Base-by-base conservation (phyloP, 2,113 vertebrate species). In the Aegotheles bennettii region DNA sequence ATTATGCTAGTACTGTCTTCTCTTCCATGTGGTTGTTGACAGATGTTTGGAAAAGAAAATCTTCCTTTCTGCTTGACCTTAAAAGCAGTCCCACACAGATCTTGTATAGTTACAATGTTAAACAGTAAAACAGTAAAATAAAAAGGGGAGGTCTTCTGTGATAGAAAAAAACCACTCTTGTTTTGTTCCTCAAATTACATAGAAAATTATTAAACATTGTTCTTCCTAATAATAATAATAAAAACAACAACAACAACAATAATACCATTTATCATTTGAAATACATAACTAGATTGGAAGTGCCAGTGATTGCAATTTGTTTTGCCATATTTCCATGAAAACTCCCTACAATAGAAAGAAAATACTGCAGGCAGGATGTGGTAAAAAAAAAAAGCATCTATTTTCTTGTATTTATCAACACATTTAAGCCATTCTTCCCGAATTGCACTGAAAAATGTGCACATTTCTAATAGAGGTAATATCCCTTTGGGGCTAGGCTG, bases 21-120 rank as follows among this genome's bases (percentile, higher is more conserved):
- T 96, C 78, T 96, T 96, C 79, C 89, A 57, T 95, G 87, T 85
- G 64, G 69, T 90, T 96, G 76, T 70, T 97, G 97, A 97, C 96
- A 97, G 94, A 97, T 96, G 93, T 92, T 95, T 89, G 79, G 74
- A 88, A 97, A 90, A 95, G 33, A 95, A 98, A 96, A 96, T 84
- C 76, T 95, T 95, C 89, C 85, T 96, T 96, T 95, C 93, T 94
- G 48, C 54, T 97, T 97, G 96, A 97, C 96, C 94, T 97, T 97
- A 97, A 97, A 96, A 95, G n/a, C 65, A 94, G 59, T 93, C 95
- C 93, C 89, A 92, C 45, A 33, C 47, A 65, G 50, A 86, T 76
- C 16, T 65, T 93, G 33, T 96, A 25, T 67, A 94, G 96, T 93
- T 96, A 86, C 67, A 93, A 74, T 31, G 42, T 51, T 92, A 90